Conservation (phyloP, 2,797 vertebrate genomes). For the Siniperca obscura region DNA sequence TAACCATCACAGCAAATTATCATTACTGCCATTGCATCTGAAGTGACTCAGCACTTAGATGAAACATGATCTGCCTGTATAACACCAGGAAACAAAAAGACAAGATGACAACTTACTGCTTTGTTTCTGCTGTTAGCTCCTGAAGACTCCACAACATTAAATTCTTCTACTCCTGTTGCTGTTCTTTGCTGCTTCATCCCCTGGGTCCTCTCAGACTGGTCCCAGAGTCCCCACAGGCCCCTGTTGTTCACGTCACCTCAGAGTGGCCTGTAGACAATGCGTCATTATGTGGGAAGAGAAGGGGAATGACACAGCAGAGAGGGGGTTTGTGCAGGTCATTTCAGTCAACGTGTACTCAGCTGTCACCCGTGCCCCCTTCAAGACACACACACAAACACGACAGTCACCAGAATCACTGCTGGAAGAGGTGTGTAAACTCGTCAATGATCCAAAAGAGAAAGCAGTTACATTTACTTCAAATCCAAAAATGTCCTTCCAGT, state of each 20-base stretch:
- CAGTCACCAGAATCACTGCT: too few relatives aligned
- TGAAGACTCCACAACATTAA: neutral
- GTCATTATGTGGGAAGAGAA: constrained; percentile 31
- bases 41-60: neutral
- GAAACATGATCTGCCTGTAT: neutral
- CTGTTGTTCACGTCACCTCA: constrained; percentile 33
- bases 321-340: constrained; percentile 47
- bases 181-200: constrained; percentile 7
- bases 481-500: too few relatives aligned
- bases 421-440: too few relatives aligned
- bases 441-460: too few relatives aligned
- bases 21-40: neutral
- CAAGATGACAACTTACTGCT: constrained; percentile 34
- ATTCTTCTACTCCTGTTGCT: constrained; percentile 50
- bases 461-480: too few relatives aligned
- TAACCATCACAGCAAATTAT: neutral
- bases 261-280: constrained; percentile 38
- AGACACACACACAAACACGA: neutral
- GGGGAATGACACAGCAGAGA: constrained; percentile 19
- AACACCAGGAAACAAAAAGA: neutral
- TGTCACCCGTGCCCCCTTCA: constrained; percentile 37
- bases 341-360: constrained; percentile 69
- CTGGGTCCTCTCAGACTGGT: constrained; percentile 25
- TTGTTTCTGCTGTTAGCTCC: neutral
- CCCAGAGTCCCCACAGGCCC: constrained; percentile 12